Percentiles rank a stretch among this genome's conserved stretches.
Evolutionary conservation across 2,797 vertebrate genomes (phyloP).

Genomic region (Chrysocyon brachyurus): DNA sequence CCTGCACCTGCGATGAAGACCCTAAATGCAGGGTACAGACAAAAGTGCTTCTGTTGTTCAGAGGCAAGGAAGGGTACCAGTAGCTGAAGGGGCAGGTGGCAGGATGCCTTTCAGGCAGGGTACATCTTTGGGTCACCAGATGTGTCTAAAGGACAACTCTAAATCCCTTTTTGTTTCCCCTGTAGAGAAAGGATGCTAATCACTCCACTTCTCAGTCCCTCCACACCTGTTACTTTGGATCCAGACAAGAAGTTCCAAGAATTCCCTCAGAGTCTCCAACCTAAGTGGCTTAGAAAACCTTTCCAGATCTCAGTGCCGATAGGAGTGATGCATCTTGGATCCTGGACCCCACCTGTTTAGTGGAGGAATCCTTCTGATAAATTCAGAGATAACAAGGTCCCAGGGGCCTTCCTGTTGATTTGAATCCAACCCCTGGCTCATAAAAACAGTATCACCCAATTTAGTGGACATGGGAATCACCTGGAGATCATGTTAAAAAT

Average conservation of each 20-base stretch:
- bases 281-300: not conserved
- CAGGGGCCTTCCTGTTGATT: not conserved
- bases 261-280: not conserved
- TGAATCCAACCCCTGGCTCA: not conserved
- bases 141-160: not conserved
- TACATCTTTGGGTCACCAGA: not conserved
- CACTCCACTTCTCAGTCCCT: not conserved
- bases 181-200: not conserved
- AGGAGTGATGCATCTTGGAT: not conserved
- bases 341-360: not conserved
- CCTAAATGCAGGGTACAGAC: not conserved
- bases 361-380: not conserved
- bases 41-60: not conserved
- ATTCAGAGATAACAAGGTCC: not conserved
- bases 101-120: not conserved
- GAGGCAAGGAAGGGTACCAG: not conserved
- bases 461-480: not conserved
- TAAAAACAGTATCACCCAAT: not conserved
- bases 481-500: not conserved
- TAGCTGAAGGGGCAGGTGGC: not conserved
- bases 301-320: not conserved
- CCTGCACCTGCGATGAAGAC: not conserved
- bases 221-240: not conserved
- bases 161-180: conserved; percentile 49
- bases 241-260: not conserved